These are phyloP conservation scores for Crocidura indochinensis DNA, from an alignment of 2,797 vertebrate genomes.

Conservation along the genomic window DNA sequence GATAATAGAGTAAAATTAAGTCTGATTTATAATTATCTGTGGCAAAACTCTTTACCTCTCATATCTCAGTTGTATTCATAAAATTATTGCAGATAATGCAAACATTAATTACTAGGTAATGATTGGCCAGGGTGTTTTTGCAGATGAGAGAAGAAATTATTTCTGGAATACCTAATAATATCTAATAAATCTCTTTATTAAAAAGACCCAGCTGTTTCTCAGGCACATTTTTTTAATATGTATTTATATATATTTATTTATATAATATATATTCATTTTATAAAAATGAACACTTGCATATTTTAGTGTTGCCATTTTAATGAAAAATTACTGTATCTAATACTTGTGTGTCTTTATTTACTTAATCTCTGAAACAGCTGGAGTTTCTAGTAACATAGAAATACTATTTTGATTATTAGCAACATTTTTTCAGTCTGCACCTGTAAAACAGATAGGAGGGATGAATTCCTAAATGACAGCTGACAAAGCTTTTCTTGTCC, in stretches of 20 bases:
- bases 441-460: slow-evolving; percentile 35
- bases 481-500: slow-evolving; percentile 79
- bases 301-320: background rate
- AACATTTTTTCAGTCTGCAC: slow-evolving; percentile 62
- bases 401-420: background rate
- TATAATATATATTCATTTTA: background rate
- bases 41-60: background rate
- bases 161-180: background rate
- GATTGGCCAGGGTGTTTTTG: background rate
- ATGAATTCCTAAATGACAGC: slow-evolving; percentile 77
- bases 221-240: background rate
- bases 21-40: background rate
- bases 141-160: background rate
- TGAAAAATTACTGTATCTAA: background rate
- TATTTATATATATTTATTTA: background rate
- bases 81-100: slow-evolving; percentile 16
- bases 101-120: background rate
- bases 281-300: no score
- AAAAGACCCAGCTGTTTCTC: background rate
- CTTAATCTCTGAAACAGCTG: background rate
- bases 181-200: background rate
- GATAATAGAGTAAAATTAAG: background rate
- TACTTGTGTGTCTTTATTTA: background rate
- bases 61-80: background rate
- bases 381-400: background rate